Evolutionary conservation across 1,140 invertebrate species (phyloP).

Genomic region (Pissodes strobi): DNA sequence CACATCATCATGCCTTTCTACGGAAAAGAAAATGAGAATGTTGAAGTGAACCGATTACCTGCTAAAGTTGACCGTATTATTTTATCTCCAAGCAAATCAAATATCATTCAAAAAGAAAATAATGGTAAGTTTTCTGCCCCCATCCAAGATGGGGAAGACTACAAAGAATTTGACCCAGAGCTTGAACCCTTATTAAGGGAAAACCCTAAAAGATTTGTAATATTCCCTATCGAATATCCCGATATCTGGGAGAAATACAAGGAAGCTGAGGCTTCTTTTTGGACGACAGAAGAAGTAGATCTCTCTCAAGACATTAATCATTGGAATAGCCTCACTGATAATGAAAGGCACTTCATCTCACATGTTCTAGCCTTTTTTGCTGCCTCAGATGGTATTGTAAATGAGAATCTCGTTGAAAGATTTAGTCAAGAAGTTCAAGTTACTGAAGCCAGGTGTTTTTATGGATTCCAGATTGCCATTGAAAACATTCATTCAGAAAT

Average conservation of each 20-base stretch:
- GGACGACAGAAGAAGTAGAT: constrained; percentile 97
- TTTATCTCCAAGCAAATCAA: constrained; percentile 37
- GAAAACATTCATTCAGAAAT: constrained; percentile 99
- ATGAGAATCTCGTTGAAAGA: constrained; percentile 98
- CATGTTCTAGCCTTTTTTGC: constrained; percentile 99
- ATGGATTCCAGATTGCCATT: constrained; percentile 99
- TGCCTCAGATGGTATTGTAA: constrained; percentile 99
- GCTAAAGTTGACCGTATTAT: constrained; percentile 33
- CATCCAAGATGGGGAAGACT: constrained; percentile 37
- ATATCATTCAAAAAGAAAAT: constrained; percentile 26
- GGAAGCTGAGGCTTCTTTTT: constrained; percentile 98
- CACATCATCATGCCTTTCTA: constrained; percentile 41
- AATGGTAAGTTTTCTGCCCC: background rate
- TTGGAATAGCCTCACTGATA: constrained; percentile 83
- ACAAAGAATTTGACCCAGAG: constrained; percentile 65
- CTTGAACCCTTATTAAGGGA: constrained; percentile 89
- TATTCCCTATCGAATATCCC: constrained; percentile 94
- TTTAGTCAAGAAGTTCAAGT: constrained; percentile 98
- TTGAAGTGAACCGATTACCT: constrained; percentile 6
- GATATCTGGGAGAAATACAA: constrained; percentile 99
- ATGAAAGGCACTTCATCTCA: constrained; percentile 94
- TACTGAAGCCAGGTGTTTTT: constrained; percentile 97
- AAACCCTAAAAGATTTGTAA: constrained; percentile 91
- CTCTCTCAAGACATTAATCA: constrained; percentile 83
- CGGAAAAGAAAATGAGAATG: constrained; percentile 45